A percentile compares a stretch with the other conserved stretches of the same genome.
These are phyloP conservation scores for Crax fasciolata DNA, from an alignment of 2,797 vertebrate genomes.

Conservation along the genomic window DNA sequence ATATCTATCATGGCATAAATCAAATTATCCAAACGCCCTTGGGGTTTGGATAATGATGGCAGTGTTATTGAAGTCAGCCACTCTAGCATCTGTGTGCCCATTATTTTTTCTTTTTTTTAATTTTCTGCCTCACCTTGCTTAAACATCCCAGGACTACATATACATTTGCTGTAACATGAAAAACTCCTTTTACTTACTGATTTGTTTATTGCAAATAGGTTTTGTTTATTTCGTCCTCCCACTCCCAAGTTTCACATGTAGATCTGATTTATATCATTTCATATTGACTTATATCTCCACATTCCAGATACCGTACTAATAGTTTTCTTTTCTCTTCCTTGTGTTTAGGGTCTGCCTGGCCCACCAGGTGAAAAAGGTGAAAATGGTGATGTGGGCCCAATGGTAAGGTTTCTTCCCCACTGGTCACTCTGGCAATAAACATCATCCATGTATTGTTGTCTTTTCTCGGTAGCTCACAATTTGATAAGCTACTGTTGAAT, in stretches of 20 bases:
- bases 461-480: neutral
- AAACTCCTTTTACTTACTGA: neutral
- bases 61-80: neutral
- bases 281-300: neutral
- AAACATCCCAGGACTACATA: neutral
- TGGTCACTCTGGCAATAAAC: neutral
- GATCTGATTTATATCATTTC: neutral
- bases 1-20: neutral
- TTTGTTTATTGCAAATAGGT: neutral
- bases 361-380: conserved; percentile 98
- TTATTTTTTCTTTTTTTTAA: neutral
- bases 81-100: neutral
- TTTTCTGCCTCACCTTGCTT: neutral
- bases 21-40: neutral
- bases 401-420: conserved; percentile 85
- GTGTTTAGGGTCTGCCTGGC: conserved; percentile 92
- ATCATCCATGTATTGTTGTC: fast-evolving
- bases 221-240: neutral
- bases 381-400: conserved; percentile 97
- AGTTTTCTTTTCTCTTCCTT: neutral
- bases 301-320: neutral
- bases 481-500: neutral
- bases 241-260: neutral
- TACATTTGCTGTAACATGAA: neutral
- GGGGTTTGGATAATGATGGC: neutral